Base-by-base conservation (phyloP, 2,888 invertebrate species). In the Diplolepis rosae region DNA sequence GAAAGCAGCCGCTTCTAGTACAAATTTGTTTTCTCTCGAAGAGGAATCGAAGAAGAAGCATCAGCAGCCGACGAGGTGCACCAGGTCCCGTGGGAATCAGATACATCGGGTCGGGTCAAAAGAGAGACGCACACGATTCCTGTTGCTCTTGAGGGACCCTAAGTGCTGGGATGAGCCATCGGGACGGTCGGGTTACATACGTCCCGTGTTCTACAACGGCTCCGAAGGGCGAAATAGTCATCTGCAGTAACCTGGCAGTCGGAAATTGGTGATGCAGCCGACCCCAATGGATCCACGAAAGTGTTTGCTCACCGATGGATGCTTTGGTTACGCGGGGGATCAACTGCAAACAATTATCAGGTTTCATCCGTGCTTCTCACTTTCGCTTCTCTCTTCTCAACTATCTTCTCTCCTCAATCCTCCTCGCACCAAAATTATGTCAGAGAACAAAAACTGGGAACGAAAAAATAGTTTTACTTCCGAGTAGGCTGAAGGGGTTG, bases 261-360 rank as follows among this genome's bases (percentile, higher is more conserved):
- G 66, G 52, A 68, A 77, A 66, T 72, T 77, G 67, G 68, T 71
- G 68, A 69, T 51, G 67, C 42, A 72, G 67, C 39, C 73, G 65
- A 68, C 71, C 72, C 74, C 76, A 71, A 71, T 74, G 71, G 76
- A 71, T 73, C 76, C 71, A 50, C 71, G 61, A 76, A 73, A 75
- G 79, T 85, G 83, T 86, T 86, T 86, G 82, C 82, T 79, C 76
- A 81, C 69, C 77, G 79, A 80, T 78, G 80, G 80, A 77, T 76
- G 87, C 83, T 86, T 85, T 82, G 86, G 86, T 87, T 87, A 85
- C 84, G 86, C 83, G 83, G 83, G 83, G 85, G 84, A 78, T 81
- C 82, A 79, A 84, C 83, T 85, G 83, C 84, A 87, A 87, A 87
- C 86, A 87, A 74, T 82, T 84, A 87, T 87, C 86, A 84, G 82